Evolutionary conservation across 2,797 vertebrate species (phyloP), one percentile per base, ranked within the genome.

Genomic region (Sciurus carolinensis): DNA sequence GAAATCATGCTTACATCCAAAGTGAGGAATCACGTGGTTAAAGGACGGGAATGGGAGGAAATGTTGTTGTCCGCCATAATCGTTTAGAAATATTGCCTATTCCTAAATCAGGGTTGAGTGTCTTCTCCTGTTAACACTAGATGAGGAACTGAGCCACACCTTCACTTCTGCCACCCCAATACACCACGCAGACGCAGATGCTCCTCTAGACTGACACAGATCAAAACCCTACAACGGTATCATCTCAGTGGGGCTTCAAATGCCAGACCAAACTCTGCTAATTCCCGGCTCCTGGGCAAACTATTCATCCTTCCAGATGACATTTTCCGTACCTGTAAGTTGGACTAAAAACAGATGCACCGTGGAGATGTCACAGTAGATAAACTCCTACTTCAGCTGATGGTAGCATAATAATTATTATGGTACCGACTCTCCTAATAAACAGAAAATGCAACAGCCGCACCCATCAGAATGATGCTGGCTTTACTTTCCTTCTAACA

Each of bases 81-180:
- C 39, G 26, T n/a, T 20, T 54, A 30, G 50, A 76, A 92, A 13
- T 50, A 36, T 39, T 44, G 75, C 20, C 9, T 88, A 64, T 39
- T 75, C 20, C 50, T 54, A 94, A 85, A 36, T 57, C 62, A 30
- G 20, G 17, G 20, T 22, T 54, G 87, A 1, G 0, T 54, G 11
- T 82, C 92, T 84, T 88, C 64, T 57, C 2, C 50, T 72, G 26
- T n/a, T 69, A 59, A 90, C 17, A 64, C 33, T 72, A 75, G 69
- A 67, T 30, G 59, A 69, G 0, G 3, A 59, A 59, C 24, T 39
- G 59, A 69, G 44, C 33, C 54, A 57, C 28, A 39, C 33, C 18
- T 71, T 90, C n/a, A 22, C 8, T 54, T 93, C 57, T 15, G 28
- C 39, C 36, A 20, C 24, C 71, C 69, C 7, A 22, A 81, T 5